Evolutionary conservation across 2,888 invertebrate species (phyloP), one percentile per base, ranked within the genome.

Genomic region (Falcaria lacertinaria): DNA sequence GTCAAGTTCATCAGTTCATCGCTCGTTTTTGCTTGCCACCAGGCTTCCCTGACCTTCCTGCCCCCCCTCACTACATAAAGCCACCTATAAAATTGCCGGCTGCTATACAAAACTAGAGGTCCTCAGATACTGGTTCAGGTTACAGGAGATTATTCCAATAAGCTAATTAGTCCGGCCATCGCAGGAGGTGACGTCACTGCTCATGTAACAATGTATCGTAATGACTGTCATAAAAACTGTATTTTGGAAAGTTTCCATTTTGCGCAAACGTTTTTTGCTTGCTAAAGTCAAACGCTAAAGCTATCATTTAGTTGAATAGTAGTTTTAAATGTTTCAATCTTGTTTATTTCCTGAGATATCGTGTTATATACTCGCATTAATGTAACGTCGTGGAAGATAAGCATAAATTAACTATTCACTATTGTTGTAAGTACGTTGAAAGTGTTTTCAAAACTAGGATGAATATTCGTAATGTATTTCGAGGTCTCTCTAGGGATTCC

Each of bases 1-100:
- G 69, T 69, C 72, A 69, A 73, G 71, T 68, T 71, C 67, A 60
- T 35, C 52, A 51, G 68, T 58, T 65, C 69, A 63, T 50, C 50
- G 64, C 47, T 48, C 62, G 35, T 50, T 35, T 32, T 36, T 44
- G 38, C 15, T 33, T 33, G 19, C 13, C 42, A 43, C 52, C 50
- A 43, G 35, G 16, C 6, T 42, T 36, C 1, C 34, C 11, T 37
- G 47, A 42, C 34, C 44, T 42, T 44, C 50, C 33, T 33, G 35
- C n/a, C 15, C 15, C 32, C 35, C 13, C 35, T n/a, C 8, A n/a
- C 7, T 2, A 35, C 2, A 13, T 13, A 6, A 5, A 17, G 11
- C 8, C 11, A 11, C 11, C 16, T 2, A 0, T 6, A 1, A 6
- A 13, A 16, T 13, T 7, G 17, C 17, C 13, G 11, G 19, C 16